phyloP scores from a whole-genome alignment of 2,888 invertebrate species.

The Invenusta paracnida region DNA sequence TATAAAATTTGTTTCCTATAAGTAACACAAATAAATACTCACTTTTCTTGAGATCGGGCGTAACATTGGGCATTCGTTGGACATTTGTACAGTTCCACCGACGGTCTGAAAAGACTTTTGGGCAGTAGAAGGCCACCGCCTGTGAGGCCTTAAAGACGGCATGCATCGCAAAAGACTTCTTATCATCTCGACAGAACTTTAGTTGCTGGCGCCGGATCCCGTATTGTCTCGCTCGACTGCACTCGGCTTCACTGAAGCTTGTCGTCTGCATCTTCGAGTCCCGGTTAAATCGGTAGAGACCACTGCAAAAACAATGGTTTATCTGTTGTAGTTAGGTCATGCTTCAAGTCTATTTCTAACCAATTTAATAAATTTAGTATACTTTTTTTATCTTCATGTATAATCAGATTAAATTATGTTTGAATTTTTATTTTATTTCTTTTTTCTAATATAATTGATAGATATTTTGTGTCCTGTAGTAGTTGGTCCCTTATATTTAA shows the following conservation, averaged over 20 bases:
- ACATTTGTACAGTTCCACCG: slow-evolving; percentile 80
- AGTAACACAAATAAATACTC: too few species aligned
- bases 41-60: slow-evolving; percentile 67
- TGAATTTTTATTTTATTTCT: too few species aligned
- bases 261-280: background rate
- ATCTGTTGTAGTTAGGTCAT: too few species aligned
- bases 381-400: too few species aligned
- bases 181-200: slow-evolving; percentile 31
- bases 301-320: too few species aligned
- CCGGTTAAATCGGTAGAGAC: slow-evolving; percentile 25
- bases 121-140: slow-evolving; percentile 67
- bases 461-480: too few species aligned
- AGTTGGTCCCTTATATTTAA: too few species aligned
- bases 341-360: too few species aligned
- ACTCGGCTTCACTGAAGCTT: slow-evolving; percentile 12
- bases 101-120: slow-evolving; percentile 69
- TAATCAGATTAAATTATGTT: too few species aligned
- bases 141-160: slow-evolving; percentile 73
- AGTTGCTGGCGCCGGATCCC: slow-evolving; percentile 36
- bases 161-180: slow-evolving; percentile 64
- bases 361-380: too few species aligned
- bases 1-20: too few species aligned
- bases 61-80: slow-evolving; percentile 69
- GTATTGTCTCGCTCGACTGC: background rate
- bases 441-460: too few species aligned